Base-by-base conservation (phyloP, 2,888 invertebrate genomes). In the Epicampocera succincta region DNA sequence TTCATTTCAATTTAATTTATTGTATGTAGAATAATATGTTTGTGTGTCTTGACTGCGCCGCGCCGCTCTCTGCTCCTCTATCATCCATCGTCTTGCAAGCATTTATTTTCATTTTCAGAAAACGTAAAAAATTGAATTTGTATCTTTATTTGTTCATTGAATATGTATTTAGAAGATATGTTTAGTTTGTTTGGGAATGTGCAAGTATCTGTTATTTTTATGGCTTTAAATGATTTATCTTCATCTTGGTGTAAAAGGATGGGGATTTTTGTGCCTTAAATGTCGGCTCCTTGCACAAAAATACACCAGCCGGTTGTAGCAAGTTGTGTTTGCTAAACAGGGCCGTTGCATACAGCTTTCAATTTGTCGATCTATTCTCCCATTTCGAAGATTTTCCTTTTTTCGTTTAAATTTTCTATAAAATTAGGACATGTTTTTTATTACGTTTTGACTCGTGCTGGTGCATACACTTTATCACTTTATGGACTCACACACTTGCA, bases 61-160 rank as follows among this genome's bases (percentile, higher is more conserved):
- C 61, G 48, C 58, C 61, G 1, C 50, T 58, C 58, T 52, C 3
- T 33, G 13, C 25, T 13, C 15, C 48, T 74, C 68, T 79, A 79
- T 79, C 78, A 61, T 44, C 52, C 78, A 61, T 44, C 52, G 29
- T 60, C 58, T 61, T 48, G 50, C 77, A 78, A 58, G 65, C 66
- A 66, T 66, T 54, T 60, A 73, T 60, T 66, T 71, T 60, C 60
- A 66, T 66, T 65, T 71, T 8, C 4, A 33, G 33, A 19, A 29
- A 75, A 38, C 13, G 6, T 15, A 8, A 50, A 60, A 76, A 69
- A 76, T 69, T 69, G 61, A 81, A 82, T 78, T 82, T 82, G 78
- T 82, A 82, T 82, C 82, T 78, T 71, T 82, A 82, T 82, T 82
- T 82, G 82, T 82, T 82, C 78, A 82, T 71, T 78, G 78, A 66